Conservation (phyloP, 37 sponge, comb jelly and placozoan species). For the Lycopodina hypogea region DNA sequence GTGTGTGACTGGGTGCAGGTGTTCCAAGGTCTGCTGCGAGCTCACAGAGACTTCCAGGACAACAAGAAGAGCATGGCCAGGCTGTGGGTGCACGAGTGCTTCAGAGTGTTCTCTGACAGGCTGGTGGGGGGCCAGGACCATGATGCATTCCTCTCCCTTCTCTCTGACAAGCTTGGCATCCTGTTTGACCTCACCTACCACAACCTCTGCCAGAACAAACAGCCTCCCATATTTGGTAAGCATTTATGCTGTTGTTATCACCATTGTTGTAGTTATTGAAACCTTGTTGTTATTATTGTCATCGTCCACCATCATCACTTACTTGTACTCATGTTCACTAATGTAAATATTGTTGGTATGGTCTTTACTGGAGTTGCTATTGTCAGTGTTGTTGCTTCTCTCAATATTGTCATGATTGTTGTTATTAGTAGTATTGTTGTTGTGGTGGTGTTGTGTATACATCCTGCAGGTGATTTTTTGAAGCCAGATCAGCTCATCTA, state of each 20-base stretch:
- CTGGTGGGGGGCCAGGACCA: conserved; percentile 91
- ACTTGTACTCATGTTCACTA: neutral
- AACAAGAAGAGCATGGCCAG: conserved; percentile 86
- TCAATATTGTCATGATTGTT: too few relatives aligned
- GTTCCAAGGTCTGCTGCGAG: conserved; percentile 96
- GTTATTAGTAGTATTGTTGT: too few relatives aligned
- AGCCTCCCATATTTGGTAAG: conserved; percentile 85
- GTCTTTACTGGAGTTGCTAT: too few relatives aligned
- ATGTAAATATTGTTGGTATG: neutral
- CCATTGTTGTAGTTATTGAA: neutral
- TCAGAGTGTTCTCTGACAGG: conserved; percentile 95
- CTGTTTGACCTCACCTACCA: conserved; percentile 94
- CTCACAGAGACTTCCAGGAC: conserved; percentile 98
- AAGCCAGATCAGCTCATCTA: conserved; percentile 76
- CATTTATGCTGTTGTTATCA: neutral
- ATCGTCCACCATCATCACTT: neutral
- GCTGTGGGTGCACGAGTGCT: conserved; percentile 98
- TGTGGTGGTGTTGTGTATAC: neutral
- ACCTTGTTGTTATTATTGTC: neutral
- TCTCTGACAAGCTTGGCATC: conserved; percentile 87
- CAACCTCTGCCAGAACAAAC: conserved; percentile 87
- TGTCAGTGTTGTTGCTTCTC: too few relatives aligned
- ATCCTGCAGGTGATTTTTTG: conserved; percentile 74
- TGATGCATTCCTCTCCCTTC: conserved; percentile 75
- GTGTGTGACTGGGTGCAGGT: conserved; percentile 34